Conservation (phyloP, 2,888 invertebrate genomes). For the Sinodicranocentrus sp. region DNA sequence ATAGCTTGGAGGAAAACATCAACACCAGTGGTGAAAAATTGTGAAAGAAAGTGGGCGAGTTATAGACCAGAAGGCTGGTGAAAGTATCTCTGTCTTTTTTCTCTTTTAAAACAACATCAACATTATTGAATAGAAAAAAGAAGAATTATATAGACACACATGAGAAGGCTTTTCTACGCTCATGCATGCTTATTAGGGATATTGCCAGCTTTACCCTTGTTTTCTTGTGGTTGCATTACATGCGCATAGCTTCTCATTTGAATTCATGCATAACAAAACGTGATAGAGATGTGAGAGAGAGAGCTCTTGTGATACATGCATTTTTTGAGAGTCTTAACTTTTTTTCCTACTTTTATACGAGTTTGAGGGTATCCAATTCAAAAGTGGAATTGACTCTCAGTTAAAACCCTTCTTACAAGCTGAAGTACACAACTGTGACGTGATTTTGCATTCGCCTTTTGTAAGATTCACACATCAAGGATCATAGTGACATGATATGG, state of each 20-base stretch:
- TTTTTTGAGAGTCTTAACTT: no score
- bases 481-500: no score
- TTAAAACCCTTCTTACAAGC: not conserved
- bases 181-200: conserved; percentile 5
- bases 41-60: conserved; percentile 13
- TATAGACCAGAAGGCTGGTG: conserved; percentile 8
- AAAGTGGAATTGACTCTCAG: conserved; percentile 11
- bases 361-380: no score
- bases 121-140: conserved; percentile 18
- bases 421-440: not conserved
- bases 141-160: not conserved
- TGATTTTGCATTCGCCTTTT: not conserved
- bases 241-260: not conserved
- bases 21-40: conserved; percentile 5
- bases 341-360: no score
- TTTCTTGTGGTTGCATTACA: not conserved
- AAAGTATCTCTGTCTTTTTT: conserved; percentile 4
- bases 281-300: not conserved
- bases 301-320: no score
- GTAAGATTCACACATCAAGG: no score
- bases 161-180: not conserved
- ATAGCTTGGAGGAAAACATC: conserved; percentile 1
- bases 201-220: not conserved
- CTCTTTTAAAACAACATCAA: conserved; percentile 16
- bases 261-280: conserved; percentile 19